phyloP scores from a whole-genome alignment of 2,888 invertebrate genomes.

The Erpobdella octoculata region DNA sequence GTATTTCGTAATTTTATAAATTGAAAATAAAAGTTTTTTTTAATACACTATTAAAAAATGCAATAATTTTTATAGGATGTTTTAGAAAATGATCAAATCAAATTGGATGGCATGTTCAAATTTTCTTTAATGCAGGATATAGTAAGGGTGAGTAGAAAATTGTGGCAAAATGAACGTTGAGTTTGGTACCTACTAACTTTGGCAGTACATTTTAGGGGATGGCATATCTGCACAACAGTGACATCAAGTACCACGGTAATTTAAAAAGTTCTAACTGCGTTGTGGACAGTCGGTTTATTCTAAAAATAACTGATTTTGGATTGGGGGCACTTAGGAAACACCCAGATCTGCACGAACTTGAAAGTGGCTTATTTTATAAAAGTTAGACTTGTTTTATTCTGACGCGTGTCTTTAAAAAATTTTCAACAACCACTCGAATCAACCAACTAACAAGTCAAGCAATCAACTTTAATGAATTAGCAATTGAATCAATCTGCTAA shows the following conservation, averaged over 20 bases:
- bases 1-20: constrained; percentile 21
- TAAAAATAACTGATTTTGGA: constrained; percentile 95
- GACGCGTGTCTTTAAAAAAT: too few species aligned
- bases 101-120: constrained; percentile 84
- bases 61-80: constrained; percentile 49
- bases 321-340: constrained; percentile 66
- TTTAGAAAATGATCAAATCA: constrained; percentile 82
- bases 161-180: neutral
- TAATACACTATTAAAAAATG: neutral
- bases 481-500: too few species aligned
- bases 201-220: constrained; percentile 71
- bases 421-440: too few species aligned
- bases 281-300: constrained; percentile 88
- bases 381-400: too few species aligned
- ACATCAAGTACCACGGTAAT: constrained; percentile 83
- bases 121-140: constrained; percentile 89
- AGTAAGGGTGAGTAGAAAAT: constrained; percentile 60
- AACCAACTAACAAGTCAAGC: too few species aligned
- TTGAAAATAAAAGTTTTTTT: neutral
- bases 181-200: too few species aligned
- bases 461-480: too few species aligned
- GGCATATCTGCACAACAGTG: constrained; percentile 82
- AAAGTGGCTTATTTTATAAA: constrained; percentile 38
- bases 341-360: constrained; percentile 42
- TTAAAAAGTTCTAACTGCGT: constrained; percentile 95